phyloP scores from a whole-genome alignment of 2,113 vertebrate genomes.

The Egretta garzetta region DNA sequence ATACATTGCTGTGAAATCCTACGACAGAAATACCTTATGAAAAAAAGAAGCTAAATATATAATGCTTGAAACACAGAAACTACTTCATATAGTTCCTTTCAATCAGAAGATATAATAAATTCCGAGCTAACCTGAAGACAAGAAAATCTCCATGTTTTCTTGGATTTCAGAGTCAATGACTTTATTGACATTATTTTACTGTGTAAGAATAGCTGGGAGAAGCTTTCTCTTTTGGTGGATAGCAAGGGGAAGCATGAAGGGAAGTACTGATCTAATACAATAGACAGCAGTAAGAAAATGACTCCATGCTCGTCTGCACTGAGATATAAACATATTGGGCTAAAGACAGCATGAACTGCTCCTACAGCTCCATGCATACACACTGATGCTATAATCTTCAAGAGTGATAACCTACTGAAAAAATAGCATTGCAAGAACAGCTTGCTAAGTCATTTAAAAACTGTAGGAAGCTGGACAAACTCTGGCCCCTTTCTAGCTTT shows the following conservation, averaged over 20 bases:
- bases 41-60: not conserved
- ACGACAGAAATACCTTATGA: not conserved
- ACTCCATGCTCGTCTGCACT: not conserved
- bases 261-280: not conserved
- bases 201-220: not conserved
- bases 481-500: not conserved
- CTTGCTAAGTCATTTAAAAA: not conserved
- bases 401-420: not conserved
- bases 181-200: not conserved
- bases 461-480: not conserved
- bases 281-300: not conserved
- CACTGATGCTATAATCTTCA: not conserved
- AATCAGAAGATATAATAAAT: not conserved
- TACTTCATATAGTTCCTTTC: not conserved
- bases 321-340: not conserved
- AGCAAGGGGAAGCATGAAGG: not conserved
- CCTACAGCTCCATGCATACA: not conserved
- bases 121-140: not conserved
- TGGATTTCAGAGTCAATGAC: not conserved
- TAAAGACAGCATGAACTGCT: not conserved
- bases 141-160: not conserved
- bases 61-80: not conserved
- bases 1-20: not conserved
- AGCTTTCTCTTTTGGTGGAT: not conserved
- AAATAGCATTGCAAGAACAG: not conserved